Evolutionary conservation across 2,888 invertebrate genomes (phyloP), one percentile per base, ranked within the genome.

Genomic region (Macrophya alboannulata): DNA sequence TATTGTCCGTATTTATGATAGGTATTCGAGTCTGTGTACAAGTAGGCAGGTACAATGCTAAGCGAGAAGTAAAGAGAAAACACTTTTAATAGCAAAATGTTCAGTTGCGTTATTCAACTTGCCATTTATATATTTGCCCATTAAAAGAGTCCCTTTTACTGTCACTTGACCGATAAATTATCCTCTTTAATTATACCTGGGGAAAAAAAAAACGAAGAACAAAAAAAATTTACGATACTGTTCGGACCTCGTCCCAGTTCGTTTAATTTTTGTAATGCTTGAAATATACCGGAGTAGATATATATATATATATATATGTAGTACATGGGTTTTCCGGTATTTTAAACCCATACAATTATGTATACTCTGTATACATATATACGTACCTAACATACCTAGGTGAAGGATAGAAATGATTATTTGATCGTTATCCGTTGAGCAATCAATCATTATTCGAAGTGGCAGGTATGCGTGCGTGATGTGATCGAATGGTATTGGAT

Each of bases 391-490:
- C 17, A 74, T 74, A 45, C 55, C 62, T 55, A 12, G 31, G 68
- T 40, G 83, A 48, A 48, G 68, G 83, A 65, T 83, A 12, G 83
- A 48, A 83, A 68, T 68, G 83, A 83, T 83, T 71, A 71, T 83
- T 83, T 71, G 83, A 83, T 83, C 83, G 83, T 83, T 83, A 83
- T 83, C 83, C 43, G 71, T 45, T 71, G 68, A 83, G 83, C 83
- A 83, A 83, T 83, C 83, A 83, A 83, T 83, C 83, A 71, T 83
- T 83, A 71, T 83, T 48, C 45, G 83, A 83, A 83, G 83, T 68
- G 68, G 83, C 31, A 68, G 83, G 83, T 83, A 83, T 65, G 83
- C 83, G 65, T 71, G 83, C 83, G 65, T 71, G 83, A 65, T 83
- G 25, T 51, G 83, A 83, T 83, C 48, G 31, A 62, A 81, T 43